Conservation (phyloP, 2,113 vertebrate genomes). For the Sprattus sprattus region DNA sequence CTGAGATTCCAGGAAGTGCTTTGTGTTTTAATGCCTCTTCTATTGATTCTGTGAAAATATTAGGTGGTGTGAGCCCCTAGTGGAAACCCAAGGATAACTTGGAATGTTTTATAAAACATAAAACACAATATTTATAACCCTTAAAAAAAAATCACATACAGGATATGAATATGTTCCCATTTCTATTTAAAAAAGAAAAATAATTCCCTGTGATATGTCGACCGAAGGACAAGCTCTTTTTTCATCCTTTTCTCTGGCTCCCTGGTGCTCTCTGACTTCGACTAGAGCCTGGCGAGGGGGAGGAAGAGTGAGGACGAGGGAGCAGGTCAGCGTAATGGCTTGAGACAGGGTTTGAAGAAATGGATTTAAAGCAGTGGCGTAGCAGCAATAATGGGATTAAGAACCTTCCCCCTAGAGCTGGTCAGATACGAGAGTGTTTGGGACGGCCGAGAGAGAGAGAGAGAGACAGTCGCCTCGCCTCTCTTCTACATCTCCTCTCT, state of each 20-base stretch:
- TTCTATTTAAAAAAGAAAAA: not conserved
- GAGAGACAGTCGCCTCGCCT: not conserved
- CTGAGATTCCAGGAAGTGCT: constrained; percentile 28
- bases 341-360: constrained; percentile 67
- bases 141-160: constrained; percentile 36
- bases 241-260: constrained; percentile 1
- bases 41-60: constrained; percentile 44
- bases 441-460: constrained; percentile 29
- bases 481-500: not conserved
- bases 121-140: constrained; percentile 40
- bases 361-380: constrained; percentile 50
- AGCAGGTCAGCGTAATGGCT: constrained; percentile 64
- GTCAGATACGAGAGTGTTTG: constrained; percentile 45
- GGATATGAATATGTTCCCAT: constrained; percentile 22
- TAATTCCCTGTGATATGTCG: not conserved
- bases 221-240: not conserved
- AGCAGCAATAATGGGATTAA: constrained; percentile 70
- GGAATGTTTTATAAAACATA: constrained; percentile 51
- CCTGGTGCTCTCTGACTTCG: not conserved
- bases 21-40: constrained; percentile 35
- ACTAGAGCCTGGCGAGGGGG: not conserved
- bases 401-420: constrained; percentile 61
- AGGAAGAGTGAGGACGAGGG: constrained; percentile 16
- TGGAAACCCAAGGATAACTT: constrained; percentile 37
- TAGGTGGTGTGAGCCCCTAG: constrained; percentile 41